phyloP scores from a whole-genome alignment of 2,797 vertebrate genomes.

The Urocyon cinereoargenteus region DNA sequence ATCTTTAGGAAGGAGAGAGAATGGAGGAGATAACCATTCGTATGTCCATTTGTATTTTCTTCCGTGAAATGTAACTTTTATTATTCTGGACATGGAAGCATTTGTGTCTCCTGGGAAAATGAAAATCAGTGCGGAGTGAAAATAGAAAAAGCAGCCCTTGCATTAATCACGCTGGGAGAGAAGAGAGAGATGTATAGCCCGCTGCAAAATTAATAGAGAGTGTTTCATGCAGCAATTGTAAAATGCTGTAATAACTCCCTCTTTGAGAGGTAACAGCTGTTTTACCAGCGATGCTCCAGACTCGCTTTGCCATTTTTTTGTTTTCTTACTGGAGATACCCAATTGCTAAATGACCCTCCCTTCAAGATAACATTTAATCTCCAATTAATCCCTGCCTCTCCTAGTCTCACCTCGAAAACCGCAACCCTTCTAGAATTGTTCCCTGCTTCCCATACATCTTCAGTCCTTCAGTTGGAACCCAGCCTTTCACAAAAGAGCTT shows the following conservation, averaged over 20 bases:
- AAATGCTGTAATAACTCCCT: not conserved
- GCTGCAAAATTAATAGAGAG: not conserved
- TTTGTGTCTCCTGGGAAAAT: not conserved
- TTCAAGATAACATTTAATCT: not conserved
- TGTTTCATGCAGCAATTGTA: not conserved
- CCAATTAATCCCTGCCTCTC: not conserved
- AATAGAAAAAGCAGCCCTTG: not conserved
- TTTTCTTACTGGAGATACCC: not conserved
- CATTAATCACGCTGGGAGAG: not conserved
- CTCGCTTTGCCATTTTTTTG: conserved; percentile 20
- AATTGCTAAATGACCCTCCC: not conserved
- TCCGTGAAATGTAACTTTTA: not conserved
- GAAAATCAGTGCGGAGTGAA: not conserved
- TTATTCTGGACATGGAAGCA: not conserved
- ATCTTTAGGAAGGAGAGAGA: not conserved
- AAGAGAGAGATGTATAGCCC: not conserved
- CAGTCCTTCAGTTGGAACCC: not conserved
- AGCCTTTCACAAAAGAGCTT: not conserved
- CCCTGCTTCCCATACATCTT: not conserved
- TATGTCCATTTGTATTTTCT: not conserved
- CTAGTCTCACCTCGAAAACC: not conserved
- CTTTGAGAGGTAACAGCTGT: not conserved
- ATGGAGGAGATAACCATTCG: not conserved
- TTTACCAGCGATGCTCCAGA: not conserved
- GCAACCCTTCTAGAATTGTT: not conserved